Percentiles rank a stretch among this genome's conserved stretches.
Conservation (phyloP, 2,797 vertebrate genomes). For the Chloroceryle amazona region DNA sequence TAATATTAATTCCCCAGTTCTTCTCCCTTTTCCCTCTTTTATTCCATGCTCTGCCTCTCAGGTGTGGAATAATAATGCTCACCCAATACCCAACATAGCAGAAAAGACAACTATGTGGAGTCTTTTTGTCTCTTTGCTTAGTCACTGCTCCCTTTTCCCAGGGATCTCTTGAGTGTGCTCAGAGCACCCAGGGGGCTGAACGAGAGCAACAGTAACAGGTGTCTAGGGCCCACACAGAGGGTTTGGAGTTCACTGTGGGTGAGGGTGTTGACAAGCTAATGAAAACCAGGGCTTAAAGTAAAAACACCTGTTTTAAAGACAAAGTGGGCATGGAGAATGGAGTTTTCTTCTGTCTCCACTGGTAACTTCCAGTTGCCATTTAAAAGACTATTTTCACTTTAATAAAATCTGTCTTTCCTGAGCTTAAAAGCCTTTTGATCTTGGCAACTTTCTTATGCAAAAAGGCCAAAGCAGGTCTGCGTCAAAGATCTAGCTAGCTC, state of each 20-base stretch:
- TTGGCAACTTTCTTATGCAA: background rate
- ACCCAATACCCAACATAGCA: accelerated
- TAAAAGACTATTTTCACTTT: background rate
- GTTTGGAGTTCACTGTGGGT: background rate
- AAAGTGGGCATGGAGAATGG: background rate
- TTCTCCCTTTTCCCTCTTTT: background rate
- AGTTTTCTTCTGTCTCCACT: background rate
- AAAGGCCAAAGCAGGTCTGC: background rate
- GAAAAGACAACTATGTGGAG: accelerated
- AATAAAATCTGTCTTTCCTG: background rate
- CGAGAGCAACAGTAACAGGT: accelerated
- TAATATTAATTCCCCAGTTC: background rate
- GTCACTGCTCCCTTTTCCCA: accelerated
- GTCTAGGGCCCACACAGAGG: accelerated
- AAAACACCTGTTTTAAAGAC: accelerated
- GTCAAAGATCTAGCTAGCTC: background rate
- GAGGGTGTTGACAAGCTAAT: background rate
- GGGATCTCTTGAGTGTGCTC: background rate
- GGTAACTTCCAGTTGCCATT: background rate
- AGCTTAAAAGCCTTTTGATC: background rate
- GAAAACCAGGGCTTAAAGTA: accelerated
- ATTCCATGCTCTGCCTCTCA: background rate
- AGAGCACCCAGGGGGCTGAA: accelerated
- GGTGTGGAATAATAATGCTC: background rate
- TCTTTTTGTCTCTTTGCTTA: background rate